Percentiles rank a stretch among this genome's conserved stretches.
These are phyloP conservation scores for Sinohyriopsis cumingii DNA, from an alignment of 2,888 invertebrate species.

Conservation along the genomic window DNA sequence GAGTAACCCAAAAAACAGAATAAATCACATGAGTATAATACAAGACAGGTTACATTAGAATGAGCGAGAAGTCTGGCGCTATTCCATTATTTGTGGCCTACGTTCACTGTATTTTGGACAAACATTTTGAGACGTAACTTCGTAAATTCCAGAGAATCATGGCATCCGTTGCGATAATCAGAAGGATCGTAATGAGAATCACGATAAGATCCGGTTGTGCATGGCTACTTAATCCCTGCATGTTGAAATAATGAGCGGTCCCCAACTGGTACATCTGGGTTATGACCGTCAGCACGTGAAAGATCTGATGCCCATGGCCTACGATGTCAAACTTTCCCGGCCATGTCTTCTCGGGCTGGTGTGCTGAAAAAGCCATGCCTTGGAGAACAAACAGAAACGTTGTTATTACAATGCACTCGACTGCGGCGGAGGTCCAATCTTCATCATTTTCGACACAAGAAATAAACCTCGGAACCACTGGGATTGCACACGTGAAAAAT, in stretches of 20 bases:
- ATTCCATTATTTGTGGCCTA: too few relatives aligned
- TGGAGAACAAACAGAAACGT: conserved; percentile 30
- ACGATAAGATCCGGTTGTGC: conserved; percentile 21
- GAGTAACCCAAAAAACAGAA: too few relatives aligned
- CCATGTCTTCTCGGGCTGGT: conserved; percentile 53
- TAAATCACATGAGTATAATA: too few relatives aligned
- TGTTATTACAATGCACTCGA: conserved; percentile 30
- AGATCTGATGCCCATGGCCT: conserved; percentile 51
- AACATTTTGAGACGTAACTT: too few relatives aligned
- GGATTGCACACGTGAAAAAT: conserved; percentile 26
- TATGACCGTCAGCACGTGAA: conserved; percentile 38
- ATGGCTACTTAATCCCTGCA: conserved; percentile 20
- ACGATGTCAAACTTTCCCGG: conserved; percentile 59
- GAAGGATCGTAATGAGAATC: not conserved
- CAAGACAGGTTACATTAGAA: too few relatives aligned
- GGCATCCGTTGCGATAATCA: too few relatives aligned
- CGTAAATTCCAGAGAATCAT: too few relatives aligned
- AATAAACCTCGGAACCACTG: conserved; percentile 35
- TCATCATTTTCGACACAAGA: conserved; percentile 25
- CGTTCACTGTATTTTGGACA: too few relatives aligned
- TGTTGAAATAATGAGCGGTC: conserved; percentile 25
- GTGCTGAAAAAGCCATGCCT: conserved; percentile 45
- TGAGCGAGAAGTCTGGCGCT: too few relatives aligned
- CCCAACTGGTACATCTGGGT: conserved; percentile 37
- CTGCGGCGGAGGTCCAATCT: conserved; percentile 28